Evolutionary conservation across 37 sponge, comb jelly and placozoan species (phyloP), one percentile per base, ranked within the genome.

Genomic region (Haliclona indistincta): DNA sequence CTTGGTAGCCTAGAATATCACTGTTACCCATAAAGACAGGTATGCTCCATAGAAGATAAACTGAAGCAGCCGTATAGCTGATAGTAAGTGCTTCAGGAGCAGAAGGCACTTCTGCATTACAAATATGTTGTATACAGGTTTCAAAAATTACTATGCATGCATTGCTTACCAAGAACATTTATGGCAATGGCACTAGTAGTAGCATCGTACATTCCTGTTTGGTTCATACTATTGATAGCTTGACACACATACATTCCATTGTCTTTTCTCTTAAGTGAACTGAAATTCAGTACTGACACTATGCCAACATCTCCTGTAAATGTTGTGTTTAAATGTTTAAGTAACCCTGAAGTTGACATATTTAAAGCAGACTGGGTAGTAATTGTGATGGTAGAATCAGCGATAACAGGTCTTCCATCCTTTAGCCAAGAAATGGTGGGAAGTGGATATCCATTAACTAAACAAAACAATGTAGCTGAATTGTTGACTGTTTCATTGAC

Each of bases 231-330:
- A 13, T 17, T 47, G 13, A 17, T 13, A n/a, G n/a, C n/a, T n/a
- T n/a, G n/a, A n/a, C n/a, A n/a, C n/a, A n/a, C n/a, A 70, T 89
- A 89, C 33, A 64, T 80, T 15, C 33, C 90, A 54, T 85, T 89
- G 74, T 84, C 90, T 45, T 70, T 65, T 43, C 90, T 74, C 65
- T 54, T 49, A 20, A 80, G 28, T 7, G 47, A 3, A 25, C 54
- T 34, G 23, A 89, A 74, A 19, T 20, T 69, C 56, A 89, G 54
- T 22, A 56, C 63, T 56, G 76, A 63, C 52, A 84, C 79, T 62
- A 70, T 75, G 38, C 42, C 5, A 7, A 29, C 37, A n/a, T 49
- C 54, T 26, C 0, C 10, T 36, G 28, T 0, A n/a, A n/a, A n/a
- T n/a, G n/a, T n/a, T 64, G 53, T 30, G 34, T 81, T 62, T 65